Evolutionary conservation across 2,797 vertebrate genomes (phyloP).

Genomic region (Cephalopachus bancanus): DNA sequence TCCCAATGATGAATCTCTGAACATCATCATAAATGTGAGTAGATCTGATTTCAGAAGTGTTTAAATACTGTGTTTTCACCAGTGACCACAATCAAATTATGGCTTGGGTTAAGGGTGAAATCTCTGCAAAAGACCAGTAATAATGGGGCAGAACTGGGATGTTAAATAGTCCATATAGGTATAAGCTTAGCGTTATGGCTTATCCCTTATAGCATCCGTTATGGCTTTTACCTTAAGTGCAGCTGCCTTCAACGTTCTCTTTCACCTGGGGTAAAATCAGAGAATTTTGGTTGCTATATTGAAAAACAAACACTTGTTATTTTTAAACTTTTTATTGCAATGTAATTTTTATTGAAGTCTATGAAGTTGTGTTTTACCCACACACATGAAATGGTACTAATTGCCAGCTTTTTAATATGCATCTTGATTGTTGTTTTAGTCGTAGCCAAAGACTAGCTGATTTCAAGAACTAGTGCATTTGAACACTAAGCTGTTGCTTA

Average conservation of each 20-base stretch:
- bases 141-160: background rate
- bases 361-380: constrained; percentile 10
- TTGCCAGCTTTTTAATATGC: background rate
- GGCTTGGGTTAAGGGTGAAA: background rate
- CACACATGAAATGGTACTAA: background rate
- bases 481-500: background rate
- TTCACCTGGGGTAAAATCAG: background rate
- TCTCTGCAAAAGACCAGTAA: background rate
- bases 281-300: constrained; percentile 33
- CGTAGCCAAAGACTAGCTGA: background rate
- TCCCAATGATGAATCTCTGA: constrained; percentile 97
- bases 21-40: constrained; percentile 98
- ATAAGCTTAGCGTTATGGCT: background rate
- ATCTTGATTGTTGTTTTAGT: background rate
- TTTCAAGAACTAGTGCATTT: constrained; percentile 18
- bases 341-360: background rate
- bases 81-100: background rate
- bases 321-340: constrained; percentile 18
- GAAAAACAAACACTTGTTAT: background rate
- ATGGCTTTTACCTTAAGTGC: background rate
- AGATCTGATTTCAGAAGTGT: background rate
- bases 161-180: background rate
- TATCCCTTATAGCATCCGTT: background rate
- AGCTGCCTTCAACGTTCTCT: background rate
- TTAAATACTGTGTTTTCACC: background rate